phyloP scores from a whole-genome alignment of 2,797 vertebrate species.

The Aeoliscus strigatus region DNA sequence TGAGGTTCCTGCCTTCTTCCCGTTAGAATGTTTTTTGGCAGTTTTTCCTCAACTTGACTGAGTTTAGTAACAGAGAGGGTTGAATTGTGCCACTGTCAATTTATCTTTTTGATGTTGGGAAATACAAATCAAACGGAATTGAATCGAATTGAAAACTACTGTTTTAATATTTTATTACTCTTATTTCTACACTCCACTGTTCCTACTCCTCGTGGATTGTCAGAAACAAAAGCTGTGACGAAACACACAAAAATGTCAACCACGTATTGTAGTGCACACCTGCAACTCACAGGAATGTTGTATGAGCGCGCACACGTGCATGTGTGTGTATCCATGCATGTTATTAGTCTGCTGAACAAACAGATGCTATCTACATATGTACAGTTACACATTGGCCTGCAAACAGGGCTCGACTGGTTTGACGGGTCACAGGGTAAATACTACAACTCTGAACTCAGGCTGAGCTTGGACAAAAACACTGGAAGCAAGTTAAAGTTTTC shows the following conservation, averaged over 20 bases:
- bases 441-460: constrained; percentile 8
- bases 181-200: too few species aligned
- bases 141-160: too few species aligned
- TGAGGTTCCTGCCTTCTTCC: too few species aligned
- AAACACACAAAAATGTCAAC: constrained; percentile 32
- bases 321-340: constrained; percentile 2
- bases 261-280: constrained; percentile 31
- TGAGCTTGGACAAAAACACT: constrained; percentile 10
- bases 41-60: too few species aligned
- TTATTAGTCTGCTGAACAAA: constrained; percentile 31
- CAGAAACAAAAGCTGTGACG: constrained; percentile 5
- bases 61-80: too few species aligned
- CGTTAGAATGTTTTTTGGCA: too few species aligned
- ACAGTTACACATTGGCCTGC: constrained; percentile 26
- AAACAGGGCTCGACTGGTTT: constrained; percentile 42
- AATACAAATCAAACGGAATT: too few species aligned
- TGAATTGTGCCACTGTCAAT: too few species aligned
- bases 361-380: constrained; percentile 15
- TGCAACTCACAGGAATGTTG: constrained; percentile 32
- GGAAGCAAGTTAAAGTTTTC: constrained; percentile 7
- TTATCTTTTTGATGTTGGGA: too few species aligned
- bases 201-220: too few species aligned
- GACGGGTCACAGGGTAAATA: constrained; percentile 52
- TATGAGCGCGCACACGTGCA: neutral
- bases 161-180: too few species aligned